These are phyloP conservation scores for Musca vetustissima DNA, from an alignment of 1,140 invertebrate genomes.

Conservation along the genomic window DNA sequence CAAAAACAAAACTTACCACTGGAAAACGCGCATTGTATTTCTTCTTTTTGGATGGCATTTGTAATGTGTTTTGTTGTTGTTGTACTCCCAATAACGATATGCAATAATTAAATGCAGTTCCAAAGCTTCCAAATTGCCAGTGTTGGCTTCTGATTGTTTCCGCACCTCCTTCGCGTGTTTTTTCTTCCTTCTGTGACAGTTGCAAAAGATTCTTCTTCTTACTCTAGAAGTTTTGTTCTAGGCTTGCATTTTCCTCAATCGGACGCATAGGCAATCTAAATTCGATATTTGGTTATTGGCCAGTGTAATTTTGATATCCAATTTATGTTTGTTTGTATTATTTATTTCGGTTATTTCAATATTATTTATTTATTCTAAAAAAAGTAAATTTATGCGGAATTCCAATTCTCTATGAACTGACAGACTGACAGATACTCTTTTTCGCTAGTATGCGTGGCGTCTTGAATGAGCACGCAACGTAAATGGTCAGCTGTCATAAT, in stretches of 20 bases:
- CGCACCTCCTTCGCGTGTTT: conserved; percentile 7
- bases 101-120: no score
- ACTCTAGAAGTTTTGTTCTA: no score
- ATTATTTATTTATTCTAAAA: not conserved
- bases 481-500: no score
- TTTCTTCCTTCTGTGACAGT: conserved; percentile 5
- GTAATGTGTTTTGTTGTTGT: not conserved
- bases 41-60: conserved; percentile 95
- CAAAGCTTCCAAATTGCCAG: no score
- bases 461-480: no score
- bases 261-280: not conserved
- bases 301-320: not conserved
- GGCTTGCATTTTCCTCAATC: not conserved
- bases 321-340: not conserved
- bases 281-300: not conserved
- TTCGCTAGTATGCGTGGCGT: no score
- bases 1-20: conserved; percentile 79
- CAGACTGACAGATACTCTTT: no score
- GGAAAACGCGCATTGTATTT: conserved; percentile 96
- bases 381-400: no score
- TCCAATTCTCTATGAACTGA: no score
- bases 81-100: no score
- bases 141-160: not conserved
- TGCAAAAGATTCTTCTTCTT: conserved; percentile 12
- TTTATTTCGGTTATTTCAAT: not conserved